Evolutionary conservation across 2,888 invertebrate genomes (phyloP), one percentile per base, ranked within the genome.

Genomic region (Lycia hirtaria): DNA sequence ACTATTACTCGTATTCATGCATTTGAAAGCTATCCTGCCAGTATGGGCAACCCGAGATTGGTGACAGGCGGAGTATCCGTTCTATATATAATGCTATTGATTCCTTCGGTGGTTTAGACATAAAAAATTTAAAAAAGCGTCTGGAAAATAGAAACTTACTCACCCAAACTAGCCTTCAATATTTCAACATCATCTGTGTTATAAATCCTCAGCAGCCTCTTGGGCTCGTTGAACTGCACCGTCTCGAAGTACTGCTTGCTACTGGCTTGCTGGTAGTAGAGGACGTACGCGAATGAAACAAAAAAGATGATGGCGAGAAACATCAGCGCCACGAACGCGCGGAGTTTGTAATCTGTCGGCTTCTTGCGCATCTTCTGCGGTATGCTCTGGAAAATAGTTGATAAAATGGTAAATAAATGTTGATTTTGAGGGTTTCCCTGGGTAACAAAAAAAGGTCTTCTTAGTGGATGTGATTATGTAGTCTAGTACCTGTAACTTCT

Each of bases 181-280:
- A 97, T 94, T 75, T 95, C 95, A 0, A 93, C 89, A 1, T 96
- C 96, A 28, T 95, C 94, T 49, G 93, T 93, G 73, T 95, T 96
- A 73, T 94, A 95, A 37, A 97, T 94, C 72, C 95, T 94, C 69
- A 97, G 93, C 14, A 95, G 85, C 55, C 97, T 90, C 75, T 96
- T 95, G 19, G 94, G 95, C 65, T 96, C 95, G 74, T 96, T 96
- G 86, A 97, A 97, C 81, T 97, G 95, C 49, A 97, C 96, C 74
- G 94, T 95, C 41, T 96, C 94, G 79, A 97, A 97, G 83, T 97
- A 97, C 0, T 96, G 96, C 73, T 95, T 94, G 60, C 96, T 96
- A 20, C 96, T 86, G 0, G 97, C 95, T 79, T 97, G 95, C 73
- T 96, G 96, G 62, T 96, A 95, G 81, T 97, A 97, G 57, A 97